Evolutionary conservation across 1,140 invertebrate species (phyloP), one percentile per base, ranked within the genome.

Genomic region (Theocolax elegans): DNA sequence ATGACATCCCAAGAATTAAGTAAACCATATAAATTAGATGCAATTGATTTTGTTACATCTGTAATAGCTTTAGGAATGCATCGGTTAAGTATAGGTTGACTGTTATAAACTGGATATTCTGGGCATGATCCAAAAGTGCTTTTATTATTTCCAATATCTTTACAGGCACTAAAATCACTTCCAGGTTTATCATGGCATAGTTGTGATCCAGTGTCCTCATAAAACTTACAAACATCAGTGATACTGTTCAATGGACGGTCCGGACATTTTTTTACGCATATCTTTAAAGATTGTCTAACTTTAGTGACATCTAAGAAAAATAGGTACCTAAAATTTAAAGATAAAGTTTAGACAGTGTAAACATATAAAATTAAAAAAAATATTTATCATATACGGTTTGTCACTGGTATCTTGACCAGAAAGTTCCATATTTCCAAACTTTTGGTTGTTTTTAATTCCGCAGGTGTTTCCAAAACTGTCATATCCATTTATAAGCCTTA

Each of bases 381-480:
- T 44, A 65, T 13, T 54, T 35, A 19, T 67, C n/a, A 79, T 87
- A 84, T 81, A 92, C 82, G 90, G 92, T 81, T 92, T 94, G 53
- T 95, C 90, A 27, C 88, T 89, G 51, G 93, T 95, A 79, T 95
- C 92, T 72, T 92, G 87, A 15, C 95, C 95, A 15, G 94, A 94
- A 38, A 94, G 83, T 7, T 91, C 89, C 75, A 93, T 88, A 75
- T 91, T 90, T 29, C 89, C 89, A 71, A 94, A 90, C 71, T 90
- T 89, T 72, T 90, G 89, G 81, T 94, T 94, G 71, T 90, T 90
- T 74, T 92, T 90, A 49, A 93, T 91, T 23, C 95, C 95, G 85
- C 96, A 98, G 31, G 94, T 95, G 83, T 98, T 97, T n/a, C 96
- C 96, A 88, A 95, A 97, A 73, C 94, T 96, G 82, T 98, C 96